Percentiles rank a stretch among this genome's conserved stretches.
These are phyloP conservation scores for Ganaspis brasiliensis DNA, from an alignment of 2,888 invertebrate species.

Conservation along the genomic window DNA sequence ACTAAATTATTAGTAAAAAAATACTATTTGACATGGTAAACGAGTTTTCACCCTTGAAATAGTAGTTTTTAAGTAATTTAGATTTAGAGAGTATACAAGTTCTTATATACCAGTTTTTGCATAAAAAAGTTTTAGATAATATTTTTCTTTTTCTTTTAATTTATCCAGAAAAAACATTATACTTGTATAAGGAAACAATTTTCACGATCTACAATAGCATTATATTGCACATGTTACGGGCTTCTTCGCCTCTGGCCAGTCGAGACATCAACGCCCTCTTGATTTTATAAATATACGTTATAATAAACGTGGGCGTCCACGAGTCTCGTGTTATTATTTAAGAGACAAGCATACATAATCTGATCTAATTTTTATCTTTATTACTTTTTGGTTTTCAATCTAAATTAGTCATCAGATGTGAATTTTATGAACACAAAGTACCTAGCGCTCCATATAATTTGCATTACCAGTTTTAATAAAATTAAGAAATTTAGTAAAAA, in stretches of 20 bases:
- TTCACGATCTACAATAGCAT: neutral
- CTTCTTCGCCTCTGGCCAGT: constrained; percentile 39
- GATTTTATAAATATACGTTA: constrained; percentile 40
- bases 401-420: constrained; percentile 14
- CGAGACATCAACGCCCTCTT: constrained; percentile 40
- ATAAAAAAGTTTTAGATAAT: too few relatives aligned
- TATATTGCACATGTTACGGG: constrained; percentile 10
- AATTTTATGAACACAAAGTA: constrained; percentile 13
- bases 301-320: constrained; percentile 40
- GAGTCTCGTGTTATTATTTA: constrained; percentile 30
- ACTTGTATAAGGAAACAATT: too few relatives aligned
- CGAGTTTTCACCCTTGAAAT: too few relatives aligned
- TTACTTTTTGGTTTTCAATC: constrained; percentile 13
- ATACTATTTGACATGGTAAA: too few relatives aligned
- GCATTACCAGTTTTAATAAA: neutral
- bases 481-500: neutral
- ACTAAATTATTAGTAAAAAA: too few relatives aligned
- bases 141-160: too few relatives aligned
- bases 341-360: constrained; percentile 25
- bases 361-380: constrained; percentile 32
- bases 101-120: too few relatives aligned
- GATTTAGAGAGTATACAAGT: too few relatives aligned
- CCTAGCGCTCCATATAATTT: neutral
- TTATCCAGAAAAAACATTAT: too few relatives aligned
- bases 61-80: too few relatives aligned